Percentiles rank a stretch among this genome's conserved stretches.
These are phyloP conservation scores for Venturia canescens DNA, from an alignment of 1,140 invertebrate genomes.

Conservation along the genomic window DNA sequence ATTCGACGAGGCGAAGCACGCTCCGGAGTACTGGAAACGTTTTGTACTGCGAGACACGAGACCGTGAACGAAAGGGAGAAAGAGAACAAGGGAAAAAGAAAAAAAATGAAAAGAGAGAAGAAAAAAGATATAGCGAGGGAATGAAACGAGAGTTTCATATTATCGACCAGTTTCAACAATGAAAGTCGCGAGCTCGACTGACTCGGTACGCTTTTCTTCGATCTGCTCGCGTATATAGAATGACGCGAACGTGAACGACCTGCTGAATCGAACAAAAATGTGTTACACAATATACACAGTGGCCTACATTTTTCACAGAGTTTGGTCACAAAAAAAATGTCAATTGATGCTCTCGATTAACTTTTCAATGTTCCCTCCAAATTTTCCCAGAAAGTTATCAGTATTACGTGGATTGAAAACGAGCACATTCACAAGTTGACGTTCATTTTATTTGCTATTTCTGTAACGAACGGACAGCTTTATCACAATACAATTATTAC, in stretches of 20 bases:
- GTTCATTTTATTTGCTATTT: too few relatives aligned
- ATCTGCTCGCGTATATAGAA: neutral
- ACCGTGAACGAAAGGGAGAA: neutral
- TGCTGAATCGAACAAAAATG: conserved; percentile 7
- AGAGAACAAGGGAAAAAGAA: neutral
- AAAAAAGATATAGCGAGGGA: neutral
- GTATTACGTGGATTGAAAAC: too few relatives aligned
- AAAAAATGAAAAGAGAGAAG: neutral
- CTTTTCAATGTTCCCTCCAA: too few relatives aligned
- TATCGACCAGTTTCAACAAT: conserved; percentile 1
- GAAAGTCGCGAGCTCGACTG: neutral
- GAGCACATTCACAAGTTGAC: too few relatives aligned
- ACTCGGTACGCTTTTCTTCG: neutral
- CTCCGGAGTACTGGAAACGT: neutral
- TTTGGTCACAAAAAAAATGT: neutral
- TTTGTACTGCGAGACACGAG: neutral
- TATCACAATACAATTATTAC: too few relatives aligned
- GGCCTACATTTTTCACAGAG: neutral
- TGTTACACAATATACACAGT: neutral
- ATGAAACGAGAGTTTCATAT: conserved; percentile 1
- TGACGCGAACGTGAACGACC: neutral
- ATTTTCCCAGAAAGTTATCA: too few relatives aligned
- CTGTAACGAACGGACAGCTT: too few relatives aligned
- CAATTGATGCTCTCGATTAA: neutral
- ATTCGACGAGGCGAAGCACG: neutral